Evolutionary conservation across 2,113 vertebrate genomes (phyloP), one percentile per base, ranked within the genome.

Genomic region (Muscicapa adusta): DNA sequence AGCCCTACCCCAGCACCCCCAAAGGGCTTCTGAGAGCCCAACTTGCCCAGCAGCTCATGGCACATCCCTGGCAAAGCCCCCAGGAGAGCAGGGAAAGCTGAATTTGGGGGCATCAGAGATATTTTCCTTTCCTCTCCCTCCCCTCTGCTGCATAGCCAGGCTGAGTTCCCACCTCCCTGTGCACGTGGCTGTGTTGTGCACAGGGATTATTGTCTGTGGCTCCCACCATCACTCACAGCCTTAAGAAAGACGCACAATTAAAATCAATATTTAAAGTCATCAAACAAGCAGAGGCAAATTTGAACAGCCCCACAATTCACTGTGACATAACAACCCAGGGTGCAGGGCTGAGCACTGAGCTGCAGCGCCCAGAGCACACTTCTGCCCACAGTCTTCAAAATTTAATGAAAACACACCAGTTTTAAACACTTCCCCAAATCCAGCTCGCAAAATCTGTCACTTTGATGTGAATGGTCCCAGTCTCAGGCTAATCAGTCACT

Each of bases 401-500:
- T 79, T 48, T 85, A 93, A 96, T 92, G 91, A 82, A 92, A 96
- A 95, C 57, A 45, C 82, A 82, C 95, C 87, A 51, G 47, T 91
- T 93, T 96, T n/a, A 91, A 94, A 86, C 73, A 76, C 73, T 96
- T 94, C 22, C 79, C 91, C 94, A 88, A 93, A 93, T 67, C 87
- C 86, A 78, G 93, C 93, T 89, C 58, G 3, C 91, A 86, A 96
- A 93, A 96, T 77, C 94, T 87, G 96, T 94, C 94, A 90, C 89
- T 94, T 87, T 95, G 93, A 95, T 96, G 91, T 34, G 92, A 96
- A 90, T 5, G 75, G 91, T 88, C 89, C 77, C 94, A 47, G 89
- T 51, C 89, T 89, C 62, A 94, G 82, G 48, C 92, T 85, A 93
- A 95, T 96, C 94, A 95, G 94, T 97, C 92, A 93, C 92, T 93